Evolutionary conservation across 2,888 invertebrate species (phyloP), one percentile per base, ranked within the genome.

Genomic region (Polymixis flavicincta): DNA sequence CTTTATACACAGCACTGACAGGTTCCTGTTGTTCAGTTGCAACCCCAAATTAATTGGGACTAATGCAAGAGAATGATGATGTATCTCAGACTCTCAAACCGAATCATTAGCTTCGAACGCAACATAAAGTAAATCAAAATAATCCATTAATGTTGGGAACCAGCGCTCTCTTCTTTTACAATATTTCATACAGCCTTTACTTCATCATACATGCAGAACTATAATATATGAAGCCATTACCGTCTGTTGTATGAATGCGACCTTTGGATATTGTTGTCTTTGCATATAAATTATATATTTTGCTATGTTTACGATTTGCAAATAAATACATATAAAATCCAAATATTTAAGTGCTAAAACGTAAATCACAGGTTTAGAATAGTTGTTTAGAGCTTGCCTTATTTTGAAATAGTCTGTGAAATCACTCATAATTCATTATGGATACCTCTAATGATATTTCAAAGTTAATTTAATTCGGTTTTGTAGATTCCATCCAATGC

Each of bases 151-250:
- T 54, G 48, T 85, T 85, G 71, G 37, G 82, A 82, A 75, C 68
- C 82, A 57, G 2, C 6, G 67, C 13, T 17, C 11, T n/a, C 17
- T 50, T 69, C 64, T 71, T 74, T 67, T 74, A 76, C 68, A 66
- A 80, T 80, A 80, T 80, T 68, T 82, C 78, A 80, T 74, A 74
- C 64, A 59, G 65, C n/a, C 70, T 71, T 79, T 76, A 78, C 86
- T 76, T 76, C 82, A 82, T 84, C 73, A 71, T 71, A 74, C 42
- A 76, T 82, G 66, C 76, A 80, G 37, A 28, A 79, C 71, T 75
- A 75, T 76, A 78, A 84, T 80, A 80, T 80, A 83, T 86, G 82
- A 80, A 82, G 78, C 74, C 68, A 83, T 86, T 86, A 76, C 59
- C 63, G n/a, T 71, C 52, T 32, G 32, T 60, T 42, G 32, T 60